Evolutionary conservation across 2,113 vertebrate genomes (phyloP).

Genomic region (Tapirus terrestris): DNA sequence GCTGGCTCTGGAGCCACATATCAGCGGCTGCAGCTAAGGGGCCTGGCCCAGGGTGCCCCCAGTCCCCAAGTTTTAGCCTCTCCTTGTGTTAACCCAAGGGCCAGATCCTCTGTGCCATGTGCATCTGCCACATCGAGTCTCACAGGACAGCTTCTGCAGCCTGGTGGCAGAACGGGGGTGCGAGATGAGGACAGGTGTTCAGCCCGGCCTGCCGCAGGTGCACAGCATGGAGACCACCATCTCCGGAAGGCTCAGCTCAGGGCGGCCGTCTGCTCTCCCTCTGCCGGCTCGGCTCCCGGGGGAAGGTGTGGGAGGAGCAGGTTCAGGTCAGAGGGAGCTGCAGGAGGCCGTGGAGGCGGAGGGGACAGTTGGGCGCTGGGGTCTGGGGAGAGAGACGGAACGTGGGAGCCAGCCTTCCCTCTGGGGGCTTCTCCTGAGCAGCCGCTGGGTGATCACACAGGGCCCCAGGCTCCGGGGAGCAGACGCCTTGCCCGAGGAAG

Average conservation of each 20-base stretch:
- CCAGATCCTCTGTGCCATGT: neutral
- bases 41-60: neutral
- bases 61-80: neutral
- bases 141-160: neutral
- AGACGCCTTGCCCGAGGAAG: neutral
- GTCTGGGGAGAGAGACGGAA: too few relatives aligned
- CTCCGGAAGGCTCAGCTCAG: neutral
- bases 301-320: neutral
- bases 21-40: neutral
- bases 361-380: neutral
- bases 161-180: neutral
- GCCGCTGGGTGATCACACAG: neutral
- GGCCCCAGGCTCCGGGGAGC: neutral
- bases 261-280: neutral
- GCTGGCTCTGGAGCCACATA: too few relatives aligned
- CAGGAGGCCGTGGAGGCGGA: neutral
- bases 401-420: neutral
- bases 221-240: rapidly evolving
- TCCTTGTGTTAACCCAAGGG: neutral
- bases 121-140: neutral
- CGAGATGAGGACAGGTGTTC: neutral
- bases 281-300: neutral
- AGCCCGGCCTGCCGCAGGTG: neutral
- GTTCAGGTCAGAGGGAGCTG: neutral
- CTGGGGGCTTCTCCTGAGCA: neutral